Evolutionary conservation across 1,140 invertebrate genomes (phyloP), one percentile per base, ranked within the genome.

Genomic region (Meloidogyne floridensis): DNA sequence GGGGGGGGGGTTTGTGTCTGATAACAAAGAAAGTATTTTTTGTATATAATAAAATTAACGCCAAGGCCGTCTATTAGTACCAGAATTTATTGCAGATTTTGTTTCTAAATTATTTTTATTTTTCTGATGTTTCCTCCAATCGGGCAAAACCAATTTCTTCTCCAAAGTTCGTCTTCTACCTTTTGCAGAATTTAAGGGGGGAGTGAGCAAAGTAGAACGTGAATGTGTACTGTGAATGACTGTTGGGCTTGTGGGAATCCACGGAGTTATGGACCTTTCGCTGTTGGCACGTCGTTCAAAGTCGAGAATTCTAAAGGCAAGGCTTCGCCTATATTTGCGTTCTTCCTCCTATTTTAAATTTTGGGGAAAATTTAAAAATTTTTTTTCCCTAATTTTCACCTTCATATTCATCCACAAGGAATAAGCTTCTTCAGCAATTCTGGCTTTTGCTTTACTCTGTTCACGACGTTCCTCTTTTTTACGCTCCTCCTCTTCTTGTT

Each of bases 301-400:
- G 20, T 85, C 80, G 6, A 84, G 73, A 43, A 84, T 84, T 75
- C 84, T 76, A 72, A 85, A 85, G 54, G 84, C 84, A 20, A 84
- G 69, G 47, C 77, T 81, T 18, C 86, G 83, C 13, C 76, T 20
- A 72, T 82, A 84, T 20, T 70, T 81, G 7, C 79, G 53, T 75
- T 84, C 83, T 75, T 84, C 65, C 13, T 43, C 53, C 84, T 84
- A 20, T 20, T 6, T 3, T 3, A 47, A 82, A 82, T 51, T n/a
- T n/a, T n/a, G n/a, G n/a, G n/a, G n/a, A n/a, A n/a, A n/a, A n/a
- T 72, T 5, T 10, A 71, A n/a, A 42, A 9, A n/a, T n/a, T n/a
- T n/a, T n/a, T n/a, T 47, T 13, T 8, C 18, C n/a, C n/a, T n/a
- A 59, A 15, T 51, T 20, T 32, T 20, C 13, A 81, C 83, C 70